Percentiles rank a stretch among this genome's conserved stretches.
phyloP scores from a whole-genome alignment of 2,113 vertebrate genomes.

The Sminthopsis crassicaudata region DNA sequence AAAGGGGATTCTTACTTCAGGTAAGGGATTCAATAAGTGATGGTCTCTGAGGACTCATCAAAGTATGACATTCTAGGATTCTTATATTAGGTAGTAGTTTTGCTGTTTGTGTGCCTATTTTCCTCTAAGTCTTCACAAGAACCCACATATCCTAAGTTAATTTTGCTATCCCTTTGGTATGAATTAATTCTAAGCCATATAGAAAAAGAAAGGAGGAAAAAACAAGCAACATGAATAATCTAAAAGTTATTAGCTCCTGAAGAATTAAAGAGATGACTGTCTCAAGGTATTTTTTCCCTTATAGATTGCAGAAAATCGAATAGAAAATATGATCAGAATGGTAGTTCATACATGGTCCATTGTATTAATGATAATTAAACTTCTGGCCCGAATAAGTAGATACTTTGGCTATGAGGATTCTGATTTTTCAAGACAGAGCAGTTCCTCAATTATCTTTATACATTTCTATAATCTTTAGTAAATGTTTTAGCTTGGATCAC shows the following conservation, averaged over 20 bases:
- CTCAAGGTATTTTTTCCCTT: background rate
- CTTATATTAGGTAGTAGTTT: slow-evolving; percentile 1
- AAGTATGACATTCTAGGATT: background rate
- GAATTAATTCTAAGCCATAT: background rate
- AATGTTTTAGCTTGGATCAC: background rate
- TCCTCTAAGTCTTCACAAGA: background rate
- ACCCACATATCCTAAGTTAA: background rate
- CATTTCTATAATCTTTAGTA: background rate
- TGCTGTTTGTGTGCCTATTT: background rate
- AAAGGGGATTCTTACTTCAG: background rate
- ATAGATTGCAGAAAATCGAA: background rate
- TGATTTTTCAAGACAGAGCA: background rate
- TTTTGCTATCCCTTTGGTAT: slow-evolving; percentile 10
- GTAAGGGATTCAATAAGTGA: background rate
- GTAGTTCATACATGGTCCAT: background rate
- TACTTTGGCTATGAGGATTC: background rate
- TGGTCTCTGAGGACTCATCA: background rate
- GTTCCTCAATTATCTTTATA: background rate
- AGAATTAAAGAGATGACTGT: background rate
- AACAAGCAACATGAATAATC: background rate
- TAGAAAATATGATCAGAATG: background rate
- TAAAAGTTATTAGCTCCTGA: background rate
- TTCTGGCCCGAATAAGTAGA: background rate
- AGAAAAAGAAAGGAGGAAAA: background rate
- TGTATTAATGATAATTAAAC: background rate